phyloP scores from a whole-genome alignment of 2,888 invertebrate species.

The Calameuta idolon region DNA sequence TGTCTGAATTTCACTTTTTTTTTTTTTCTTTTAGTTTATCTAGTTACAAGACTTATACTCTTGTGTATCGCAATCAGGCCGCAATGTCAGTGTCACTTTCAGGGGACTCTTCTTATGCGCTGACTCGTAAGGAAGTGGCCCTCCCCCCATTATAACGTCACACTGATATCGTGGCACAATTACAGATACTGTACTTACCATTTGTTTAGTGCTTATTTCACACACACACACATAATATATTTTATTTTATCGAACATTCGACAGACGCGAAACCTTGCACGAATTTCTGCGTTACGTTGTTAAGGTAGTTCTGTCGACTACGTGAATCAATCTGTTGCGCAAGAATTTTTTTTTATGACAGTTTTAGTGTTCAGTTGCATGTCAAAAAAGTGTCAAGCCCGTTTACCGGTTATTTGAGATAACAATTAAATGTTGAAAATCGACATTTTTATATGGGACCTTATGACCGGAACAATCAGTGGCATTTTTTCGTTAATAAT shows the following conservation, averaged over 20 bases:
- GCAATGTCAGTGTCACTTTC: background rate
- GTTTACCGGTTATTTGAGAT: too few relatives aligned
- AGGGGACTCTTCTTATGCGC: background rate
- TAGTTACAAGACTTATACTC: background rate
- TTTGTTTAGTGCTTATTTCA: background rate
- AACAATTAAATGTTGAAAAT: too few relatives aligned
- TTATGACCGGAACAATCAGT: too few relatives aligned
- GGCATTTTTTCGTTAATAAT: too few relatives aligned
- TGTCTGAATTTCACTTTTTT: too few relatives aligned
- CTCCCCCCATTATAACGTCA: background rate
- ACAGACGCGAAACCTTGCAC: background rate
- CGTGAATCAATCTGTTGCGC: too few relatives aligned
- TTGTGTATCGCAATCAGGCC: background rate
- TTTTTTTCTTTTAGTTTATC: too few relatives aligned
- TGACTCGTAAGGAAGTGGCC: background rate
- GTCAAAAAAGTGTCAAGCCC: too few relatives aligned
- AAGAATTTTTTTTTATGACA: too few relatives aligned
- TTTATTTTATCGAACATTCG: background rate
- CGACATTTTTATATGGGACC: too few relatives aligned
- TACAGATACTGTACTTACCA: background rate
- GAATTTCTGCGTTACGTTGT: background rate
- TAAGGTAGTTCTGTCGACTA: background rate
- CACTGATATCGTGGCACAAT: background rate
- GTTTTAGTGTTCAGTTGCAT: too few relatives aligned
- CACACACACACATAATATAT: background rate